Conservation (phyloP, 35 echinoderm and acorn worm species). For the Holothuria glaberrima region DNA sequence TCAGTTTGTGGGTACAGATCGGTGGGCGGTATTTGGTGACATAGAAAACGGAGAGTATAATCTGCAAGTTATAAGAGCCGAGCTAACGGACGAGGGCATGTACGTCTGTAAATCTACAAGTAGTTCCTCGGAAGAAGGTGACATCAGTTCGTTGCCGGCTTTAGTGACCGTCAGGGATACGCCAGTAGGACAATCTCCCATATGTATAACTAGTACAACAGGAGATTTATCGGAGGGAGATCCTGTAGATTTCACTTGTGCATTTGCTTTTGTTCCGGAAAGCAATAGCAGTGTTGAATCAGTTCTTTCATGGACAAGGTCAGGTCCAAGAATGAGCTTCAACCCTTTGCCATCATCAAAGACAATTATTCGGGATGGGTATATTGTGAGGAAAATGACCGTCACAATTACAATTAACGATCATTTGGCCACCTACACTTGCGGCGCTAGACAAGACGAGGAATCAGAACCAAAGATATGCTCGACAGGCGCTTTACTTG, state of each 20-base stretch:
- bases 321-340: slow-evolving; percentile 3
- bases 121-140: not conserved
- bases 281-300: not conserved
- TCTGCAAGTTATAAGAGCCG: slow-evolving; percentile 46
- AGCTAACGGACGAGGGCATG: slow-evolving; percentile 30
- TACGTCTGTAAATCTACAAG: slow-evolving; percentile 65
- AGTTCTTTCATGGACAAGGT: not conserved
- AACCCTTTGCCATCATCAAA: not conserved
- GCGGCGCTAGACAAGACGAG: slow-evolving; percentile 24
- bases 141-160: slow-evolving; percentile 57
- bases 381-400: slow-evolving; percentile 48
- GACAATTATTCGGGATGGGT: slow-evolving; percentile 11
- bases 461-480: not conserved
- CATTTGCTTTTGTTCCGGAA: slow-evolving; percentile 8
- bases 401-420: slow-evolving; percentile 50
- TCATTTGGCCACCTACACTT: slow-evolving; percentile 53
- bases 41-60: slow-evolving; percentile 56
- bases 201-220: slow-evolving; percentile 56
- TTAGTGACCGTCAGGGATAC: slow-evolving; percentile 7
- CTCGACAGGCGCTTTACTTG: slow-evolving; percentile 54
- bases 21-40: slow-evolving; percentile 69
- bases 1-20: not conserved
- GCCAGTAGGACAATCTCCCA: slow-evolving; percentile 12
- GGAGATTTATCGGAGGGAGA: slow-evolving; percentile 54
- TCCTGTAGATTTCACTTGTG: slow-evolving; percentile 72